Evolutionary conservation across 2,888 invertebrate genomes (phyloP).

Genomic region (Tiliacea citrago): DNA sequence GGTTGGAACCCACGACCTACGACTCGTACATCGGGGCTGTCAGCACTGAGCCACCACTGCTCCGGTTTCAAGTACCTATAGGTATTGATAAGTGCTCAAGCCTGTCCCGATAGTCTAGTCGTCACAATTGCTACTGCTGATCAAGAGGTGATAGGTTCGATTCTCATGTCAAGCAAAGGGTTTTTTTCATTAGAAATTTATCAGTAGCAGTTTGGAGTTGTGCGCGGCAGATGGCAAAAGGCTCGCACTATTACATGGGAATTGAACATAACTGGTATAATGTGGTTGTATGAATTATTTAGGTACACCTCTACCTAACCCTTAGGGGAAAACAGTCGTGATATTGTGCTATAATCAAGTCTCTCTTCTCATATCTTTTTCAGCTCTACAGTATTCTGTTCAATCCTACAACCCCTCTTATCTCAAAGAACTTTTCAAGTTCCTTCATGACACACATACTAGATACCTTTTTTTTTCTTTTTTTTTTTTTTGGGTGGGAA

Average conservation of each 20-base stretch:
- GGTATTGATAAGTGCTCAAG: not conserved
- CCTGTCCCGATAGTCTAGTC: not conserved
- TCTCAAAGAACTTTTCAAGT: too few relatives aligned
- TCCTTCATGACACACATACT: too few relatives aligned
- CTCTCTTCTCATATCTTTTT: too few relatives aligned
- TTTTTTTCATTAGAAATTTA: not conserved
- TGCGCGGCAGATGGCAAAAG: not conserved
- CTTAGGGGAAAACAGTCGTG: not conserved
- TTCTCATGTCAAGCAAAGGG: not conserved
- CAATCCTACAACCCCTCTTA: too few relatives aligned
- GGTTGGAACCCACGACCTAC: too few relatives aligned
- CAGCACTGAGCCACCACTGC: too few relatives aligned
- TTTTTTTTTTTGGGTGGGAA: too few relatives aligned
- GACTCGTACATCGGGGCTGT: too few relatives aligned
- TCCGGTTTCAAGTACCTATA: not conserved
- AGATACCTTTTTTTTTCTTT: too few relatives aligned
- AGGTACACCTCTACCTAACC: not conserved
- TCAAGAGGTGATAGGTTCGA: too few relatives aligned
- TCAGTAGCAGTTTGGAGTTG: too few relatives aligned
- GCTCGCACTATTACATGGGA: not conserved
- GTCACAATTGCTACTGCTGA: not conserved
- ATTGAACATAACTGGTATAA: not conserved
- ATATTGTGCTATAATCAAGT: not conserved
- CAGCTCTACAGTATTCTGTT: too few relatives aligned
- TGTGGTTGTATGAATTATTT: not conserved